A percentile compares a stretch with the other conserved stretches of the same genome.
Conservation (phyloP, 2,113 vertebrate species). For the Lutjanus erythropterus region DNA sequence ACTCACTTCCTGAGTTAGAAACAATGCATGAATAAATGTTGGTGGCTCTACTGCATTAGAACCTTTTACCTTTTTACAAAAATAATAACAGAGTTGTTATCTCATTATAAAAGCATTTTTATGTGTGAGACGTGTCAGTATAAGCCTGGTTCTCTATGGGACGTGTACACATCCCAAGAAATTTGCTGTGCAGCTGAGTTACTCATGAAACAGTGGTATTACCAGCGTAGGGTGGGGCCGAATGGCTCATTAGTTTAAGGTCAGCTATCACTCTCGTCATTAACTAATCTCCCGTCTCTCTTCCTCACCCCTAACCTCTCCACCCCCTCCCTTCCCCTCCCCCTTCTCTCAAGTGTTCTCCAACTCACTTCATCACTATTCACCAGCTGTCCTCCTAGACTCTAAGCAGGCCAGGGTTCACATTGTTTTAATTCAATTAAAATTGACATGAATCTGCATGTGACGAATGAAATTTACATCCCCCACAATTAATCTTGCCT, state of each 20-base stretch:
- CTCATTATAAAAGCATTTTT: conserved; percentile 15
- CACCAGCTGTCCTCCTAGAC: conserved; percentile 78
- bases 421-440: conserved; percentile 85
- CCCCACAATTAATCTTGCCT: conserved; percentile 79
- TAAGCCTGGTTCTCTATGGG: neutral
- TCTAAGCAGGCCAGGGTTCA: conserved; percentile 75
- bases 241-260: conserved; percentile 73
- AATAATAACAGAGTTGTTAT: too few relatives aligned
- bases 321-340: neutral
- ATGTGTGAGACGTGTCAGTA: conserved; percentile 10
- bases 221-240: conserved; percentile 27
- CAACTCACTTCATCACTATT: conserved; percentile 77
- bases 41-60: too few relatives aligned
- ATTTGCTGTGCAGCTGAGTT: conserved; percentile 40
- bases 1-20: too few relatives aligned
- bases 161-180: neutral
- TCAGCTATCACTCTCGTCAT: conserved; percentile 67
- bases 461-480: conserved; percentile 84
- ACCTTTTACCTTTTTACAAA: too few relatives aligned
- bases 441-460: conserved; percentile 81
- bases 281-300: conserved; percentile 61
- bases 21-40: too few relatives aligned
- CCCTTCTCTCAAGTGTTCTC: conserved; percentile 43
- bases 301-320: conserved; percentile 34
- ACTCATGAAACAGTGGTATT: conserved; percentile 32